These are phyloP conservation scores for Ciconia stormi DNA, from an alignment of 2,113 vertebrate species.

Conservation along the genomic window DNA sequence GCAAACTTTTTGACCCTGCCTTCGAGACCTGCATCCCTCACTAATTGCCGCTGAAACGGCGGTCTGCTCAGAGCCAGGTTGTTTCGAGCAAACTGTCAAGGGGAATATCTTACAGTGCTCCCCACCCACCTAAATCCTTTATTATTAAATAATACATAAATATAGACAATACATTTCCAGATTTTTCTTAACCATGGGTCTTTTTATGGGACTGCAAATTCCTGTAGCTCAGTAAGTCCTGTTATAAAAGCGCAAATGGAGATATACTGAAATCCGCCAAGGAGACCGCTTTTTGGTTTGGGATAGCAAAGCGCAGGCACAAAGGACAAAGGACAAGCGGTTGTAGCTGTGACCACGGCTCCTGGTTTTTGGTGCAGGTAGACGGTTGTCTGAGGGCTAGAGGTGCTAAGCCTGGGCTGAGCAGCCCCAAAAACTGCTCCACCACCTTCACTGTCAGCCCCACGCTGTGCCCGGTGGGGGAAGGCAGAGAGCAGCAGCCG, in stretches of 20 bases:
- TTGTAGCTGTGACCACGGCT: neutral
- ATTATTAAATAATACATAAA: neutral
- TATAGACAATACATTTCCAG: neutral
- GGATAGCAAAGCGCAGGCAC: neutral
- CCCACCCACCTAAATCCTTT: neutral
- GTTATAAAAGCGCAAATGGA: neutral
- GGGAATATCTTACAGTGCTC: neutral
- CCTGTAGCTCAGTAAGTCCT: neutral
- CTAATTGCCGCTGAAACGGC: neutral
- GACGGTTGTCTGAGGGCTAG: neutral
- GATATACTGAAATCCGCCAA: accelerated
- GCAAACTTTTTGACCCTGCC: neutral
- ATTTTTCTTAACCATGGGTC: neutral
- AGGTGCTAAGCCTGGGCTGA: neutral
- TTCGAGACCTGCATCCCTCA: neutral
- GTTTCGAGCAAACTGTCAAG: neutral
- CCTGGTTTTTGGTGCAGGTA: neutral
- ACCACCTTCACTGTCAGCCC: neutral
- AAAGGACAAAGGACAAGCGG: neutral
- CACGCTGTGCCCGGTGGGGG: accelerated
- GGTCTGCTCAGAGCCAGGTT: neutral
- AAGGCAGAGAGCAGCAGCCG: neutral
- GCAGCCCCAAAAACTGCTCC: neutral
- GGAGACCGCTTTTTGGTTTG: neutral
- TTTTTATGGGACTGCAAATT: neutral